phyloP scores from a whole-genome alignment of 2,888 invertebrate species.

The Sialis fuliginosa region DNA sequence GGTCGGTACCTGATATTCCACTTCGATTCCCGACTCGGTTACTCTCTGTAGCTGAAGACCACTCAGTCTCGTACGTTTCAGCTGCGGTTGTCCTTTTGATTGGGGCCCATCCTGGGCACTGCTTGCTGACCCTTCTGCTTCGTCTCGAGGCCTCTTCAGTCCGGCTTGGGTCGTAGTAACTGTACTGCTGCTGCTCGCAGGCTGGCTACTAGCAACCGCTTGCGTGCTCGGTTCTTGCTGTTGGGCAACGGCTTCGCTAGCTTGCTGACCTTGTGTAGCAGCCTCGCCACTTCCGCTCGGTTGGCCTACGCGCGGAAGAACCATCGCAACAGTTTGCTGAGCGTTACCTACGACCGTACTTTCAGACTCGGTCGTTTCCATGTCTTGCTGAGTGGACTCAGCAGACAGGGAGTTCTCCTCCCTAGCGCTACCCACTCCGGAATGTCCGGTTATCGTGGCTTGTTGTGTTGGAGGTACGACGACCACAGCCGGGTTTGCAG shows the following conservation, averaged over 20 bases:
- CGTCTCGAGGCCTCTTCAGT: constrained; percentile 40
- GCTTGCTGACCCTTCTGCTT: constrained; percentile 31
- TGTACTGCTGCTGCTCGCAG: constrained; percentile 41
- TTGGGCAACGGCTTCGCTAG: constrained; percentile 19
- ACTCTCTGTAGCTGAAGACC: constrained; percentile 28
- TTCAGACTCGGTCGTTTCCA: constrained; percentile 31
- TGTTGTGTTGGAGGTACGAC: constrained; percentile 41
- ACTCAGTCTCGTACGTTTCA: constrained; percentile 35
- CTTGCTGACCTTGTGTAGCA: constrained; percentile 3
- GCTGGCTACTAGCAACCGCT: constrained; percentile 19
- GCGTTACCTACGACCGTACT: constrained; percentile 15
- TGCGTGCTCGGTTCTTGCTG: constrained; percentile 11
- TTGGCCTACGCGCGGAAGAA: constrained; percentile 51
- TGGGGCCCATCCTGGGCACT: constrained; percentile 24
- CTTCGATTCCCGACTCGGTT: constrained; percentile 41
- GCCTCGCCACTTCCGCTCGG: constrained; percentile 28
- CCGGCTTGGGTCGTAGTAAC: constrained; percentile 49
- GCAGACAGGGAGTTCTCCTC: constrained; percentile 18
- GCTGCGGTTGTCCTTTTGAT: constrained; percentile 24
- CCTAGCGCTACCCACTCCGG: constrained; percentile 5
- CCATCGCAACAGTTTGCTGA: constrained; percentile 36
- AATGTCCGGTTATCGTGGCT: constrained; percentile 7
- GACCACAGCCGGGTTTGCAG: constrained; percentile 35
- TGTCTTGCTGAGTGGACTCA: constrained; percentile 31
- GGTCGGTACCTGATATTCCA: constrained; percentile 73